phyloP scores from a whole-genome alignment of 1,140 invertebrate genomes.

The Intoshia linei region DNA sequence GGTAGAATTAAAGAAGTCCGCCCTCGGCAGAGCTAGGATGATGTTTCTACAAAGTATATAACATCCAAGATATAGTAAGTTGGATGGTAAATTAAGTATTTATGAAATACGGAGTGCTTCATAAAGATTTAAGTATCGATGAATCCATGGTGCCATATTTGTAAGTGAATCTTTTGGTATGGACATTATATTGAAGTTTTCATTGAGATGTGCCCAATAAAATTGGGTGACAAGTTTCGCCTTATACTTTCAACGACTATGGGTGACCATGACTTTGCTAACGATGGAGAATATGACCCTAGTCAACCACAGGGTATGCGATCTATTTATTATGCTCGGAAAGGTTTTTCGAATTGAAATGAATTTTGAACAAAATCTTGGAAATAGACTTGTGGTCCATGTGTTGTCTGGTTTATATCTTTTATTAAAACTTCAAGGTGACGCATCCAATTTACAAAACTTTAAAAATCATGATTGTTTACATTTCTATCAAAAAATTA shows the following conservation, averaged over 20 bases:
- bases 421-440: conserved; percentile 70
- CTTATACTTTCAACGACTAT: conserved; percentile 68
- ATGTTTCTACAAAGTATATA: too few relatives aligned
- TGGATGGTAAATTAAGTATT: too few relatives aligned
- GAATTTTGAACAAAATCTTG: conserved; percentile 49
- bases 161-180: conserved; percentile 98
- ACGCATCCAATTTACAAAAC: conserved; percentile 82
- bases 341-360: conserved; percentile 91
- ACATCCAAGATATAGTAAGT: too few relatives aligned
- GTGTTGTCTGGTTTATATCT: conserved; percentile 87
- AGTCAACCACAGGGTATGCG: conserved; percentile 33
- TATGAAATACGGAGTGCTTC: too few relatives aligned
- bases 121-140: too few relatives aligned
- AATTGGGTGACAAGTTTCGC: conserved; percentile 66
- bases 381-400: conserved; percentile 56
- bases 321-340: conserved; percentile 92
- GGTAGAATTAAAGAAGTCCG: too few relatives aligned
- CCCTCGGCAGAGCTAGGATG: too few relatives aligned
- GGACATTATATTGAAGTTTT: conserved; percentile 93
- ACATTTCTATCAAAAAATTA: conserved; percentile 83
- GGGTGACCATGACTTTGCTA: conserved; percentile 71
- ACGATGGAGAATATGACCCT: conserved; percentile 66
- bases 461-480: conserved; percentile 81
- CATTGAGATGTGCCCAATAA: conserved; percentile 84
- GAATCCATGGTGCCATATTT: too few relatives aligned